Conservation (phyloP, 1,140 invertebrate genomes). For the Holotrichia oblita region DNA sequence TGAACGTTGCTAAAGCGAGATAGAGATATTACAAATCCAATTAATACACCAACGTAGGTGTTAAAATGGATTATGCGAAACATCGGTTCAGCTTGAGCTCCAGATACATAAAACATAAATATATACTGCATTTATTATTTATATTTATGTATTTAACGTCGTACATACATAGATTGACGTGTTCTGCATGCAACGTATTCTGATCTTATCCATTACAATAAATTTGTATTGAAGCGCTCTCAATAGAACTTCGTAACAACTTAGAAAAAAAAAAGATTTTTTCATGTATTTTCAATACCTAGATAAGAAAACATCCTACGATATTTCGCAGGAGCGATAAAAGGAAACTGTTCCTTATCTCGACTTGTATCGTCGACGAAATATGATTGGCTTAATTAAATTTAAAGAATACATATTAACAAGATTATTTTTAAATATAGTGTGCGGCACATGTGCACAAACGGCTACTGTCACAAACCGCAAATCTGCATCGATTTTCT, state of each 20-base stretch:
- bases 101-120: background rate
- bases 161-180: background rate
- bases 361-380: background rate
- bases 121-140: background rate
- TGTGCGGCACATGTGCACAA: background rate
- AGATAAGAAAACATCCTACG: background rate
- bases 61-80: conserved; percentile 1
- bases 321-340: background rate
- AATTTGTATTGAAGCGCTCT: background rate
- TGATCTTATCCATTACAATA: too few species aligned
- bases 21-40: background rate
- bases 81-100: background rate
- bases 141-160: background rate
- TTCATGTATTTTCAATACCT: background rate
- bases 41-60: background rate
- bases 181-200: background rate
- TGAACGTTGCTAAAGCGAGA: background rate
- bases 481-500: background rate
- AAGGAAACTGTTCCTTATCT: background rate
- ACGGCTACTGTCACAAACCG: background rate
- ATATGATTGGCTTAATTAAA: background rate
- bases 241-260: background rate
- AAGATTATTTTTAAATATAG: conserved; percentile 6
- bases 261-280: background rate
- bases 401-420: conserved; percentile 14